Evolutionary conservation across 2,113 vertebrate species (phyloP).

Genomic region (Acanthochromis polyacanthus): DNA sequence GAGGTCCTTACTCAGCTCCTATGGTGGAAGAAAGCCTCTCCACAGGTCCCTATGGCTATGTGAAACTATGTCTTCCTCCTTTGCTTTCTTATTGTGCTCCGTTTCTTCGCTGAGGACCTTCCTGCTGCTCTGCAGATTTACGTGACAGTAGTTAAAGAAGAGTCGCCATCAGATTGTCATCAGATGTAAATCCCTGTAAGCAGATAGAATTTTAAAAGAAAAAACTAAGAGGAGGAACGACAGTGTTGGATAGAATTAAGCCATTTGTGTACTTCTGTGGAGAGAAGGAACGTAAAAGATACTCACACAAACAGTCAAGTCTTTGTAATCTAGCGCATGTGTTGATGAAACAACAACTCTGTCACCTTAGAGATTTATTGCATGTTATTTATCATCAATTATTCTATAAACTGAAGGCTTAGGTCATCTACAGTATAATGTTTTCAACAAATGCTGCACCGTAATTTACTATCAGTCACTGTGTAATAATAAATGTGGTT

Average conservation of each 20-base stretch:
- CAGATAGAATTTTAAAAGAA: conserved; percentile 13
- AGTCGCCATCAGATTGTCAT: conserved; percentile 22
- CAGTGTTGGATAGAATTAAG: not conserved
- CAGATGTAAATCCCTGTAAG: conserved; percentile 27
- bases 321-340: not conserved
- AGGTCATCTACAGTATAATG: conserved; percentile 47
- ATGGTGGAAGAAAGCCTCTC: conserved; percentile 27
- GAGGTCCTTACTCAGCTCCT: conserved; percentile 45
- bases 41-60: conserved; percentile 24
- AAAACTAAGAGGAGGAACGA: not conserved
- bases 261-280: not conserved
- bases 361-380: conserved; percentile 17
- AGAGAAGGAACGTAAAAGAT: not conserved
- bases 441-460: conserved; percentile 36
- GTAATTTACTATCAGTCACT: conserved; percentile 31
- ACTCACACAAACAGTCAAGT: not conserved
- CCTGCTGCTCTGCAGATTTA: conserved; percentile 12
- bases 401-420: conserved; percentile 23
- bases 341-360: conserved; percentile 21
- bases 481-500: conserved; percentile 21
- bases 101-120: conserved; percentile 1
- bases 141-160: not conserved
- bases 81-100: conserved; percentile 19
- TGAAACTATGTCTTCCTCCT: conserved; percentile 37
- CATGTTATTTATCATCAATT: conserved; percentile 17